These are phyloP conservation scores for Eueremaeus valkanovi DNA, from an alignment of 2,888 invertebrate genomes.

Conservation along the genomic window DNA sequence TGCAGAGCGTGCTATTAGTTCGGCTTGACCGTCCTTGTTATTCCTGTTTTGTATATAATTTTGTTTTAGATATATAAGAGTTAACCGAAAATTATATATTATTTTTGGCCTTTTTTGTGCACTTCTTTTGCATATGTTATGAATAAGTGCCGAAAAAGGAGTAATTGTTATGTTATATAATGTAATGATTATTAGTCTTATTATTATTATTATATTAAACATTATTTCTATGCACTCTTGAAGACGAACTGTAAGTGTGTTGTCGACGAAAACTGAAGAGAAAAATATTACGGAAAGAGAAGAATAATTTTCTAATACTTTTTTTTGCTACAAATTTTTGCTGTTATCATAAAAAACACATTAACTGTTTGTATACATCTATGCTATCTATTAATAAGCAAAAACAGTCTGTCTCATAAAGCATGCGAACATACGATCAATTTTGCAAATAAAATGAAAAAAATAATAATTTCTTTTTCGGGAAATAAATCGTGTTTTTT, in stretches of 20 bases:
- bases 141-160: background rate
- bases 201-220: constrained; percentile 11
- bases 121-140: too few species aligned
- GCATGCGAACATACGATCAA: constrained; percentile 18
- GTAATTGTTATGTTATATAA: background rate
- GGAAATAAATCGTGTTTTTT: background rate
- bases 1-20: too few species aligned
- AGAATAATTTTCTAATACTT: background rate
- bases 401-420: background rate
- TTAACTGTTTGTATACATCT: background rate
- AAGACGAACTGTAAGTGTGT: background rate
- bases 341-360: background rate
- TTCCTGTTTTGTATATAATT: background rate
- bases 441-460: background rate
- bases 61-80: too few species aligned
- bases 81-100: background rate
- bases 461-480: background rate
- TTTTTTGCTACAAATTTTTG: too few species aligned
- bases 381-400: background rate
- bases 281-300: background rate
- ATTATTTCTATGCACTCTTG: background rate
- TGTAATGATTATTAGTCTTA: background rate
- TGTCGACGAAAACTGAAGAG: background rate
- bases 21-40: too few species aligned
- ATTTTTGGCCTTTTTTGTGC: background rate